Evolutionary conservation across 30 jellyfish, hydroid and myxozoan genomes (phyloP).

Genomic region (Chrysaora quinquecirrha): DNA sequence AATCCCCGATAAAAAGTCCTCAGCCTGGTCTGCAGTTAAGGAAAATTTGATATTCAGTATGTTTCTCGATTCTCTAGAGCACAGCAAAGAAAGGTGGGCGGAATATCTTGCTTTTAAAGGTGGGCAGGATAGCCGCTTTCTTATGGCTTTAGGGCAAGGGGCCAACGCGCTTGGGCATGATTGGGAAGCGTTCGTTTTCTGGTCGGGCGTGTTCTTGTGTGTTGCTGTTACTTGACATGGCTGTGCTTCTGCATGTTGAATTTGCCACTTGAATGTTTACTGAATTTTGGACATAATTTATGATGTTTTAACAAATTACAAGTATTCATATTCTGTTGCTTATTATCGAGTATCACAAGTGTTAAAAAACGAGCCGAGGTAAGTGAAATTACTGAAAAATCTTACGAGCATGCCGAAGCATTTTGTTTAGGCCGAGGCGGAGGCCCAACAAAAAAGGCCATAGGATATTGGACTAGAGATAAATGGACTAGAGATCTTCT

Average conservation of each 20-base stretch:
- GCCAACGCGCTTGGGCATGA: background rate
- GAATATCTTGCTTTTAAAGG: too few species aligned
- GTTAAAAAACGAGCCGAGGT: background rate
- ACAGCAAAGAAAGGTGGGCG: too few species aligned
- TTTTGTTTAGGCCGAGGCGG: too few species aligned
- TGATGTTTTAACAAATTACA: background rate
- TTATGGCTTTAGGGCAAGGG: background rate
- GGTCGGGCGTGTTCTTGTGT: slow-evolving; percentile 8
- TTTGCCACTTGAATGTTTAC: background rate
- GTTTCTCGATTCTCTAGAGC: too few species aligned
- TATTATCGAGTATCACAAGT: background rate
- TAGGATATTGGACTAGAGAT: too few species aligned
- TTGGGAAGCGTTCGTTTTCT: background rate
- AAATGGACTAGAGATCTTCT: too few species aligned
- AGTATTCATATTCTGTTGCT: background rate
- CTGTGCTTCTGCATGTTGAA: background rate
- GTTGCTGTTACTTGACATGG: background rate
- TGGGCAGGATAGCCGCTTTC: too few species aligned
- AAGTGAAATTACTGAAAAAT: background rate
- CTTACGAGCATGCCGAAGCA: too few species aligned
- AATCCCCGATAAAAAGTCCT: too few species aligned
- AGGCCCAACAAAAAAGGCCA: too few species aligned
- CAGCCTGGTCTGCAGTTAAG: too few species aligned
- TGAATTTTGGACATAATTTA: background rate
- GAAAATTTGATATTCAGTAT: too few species aligned